A percentile compares a stretch with the other conserved stretches of the same genome.
Conservation (phyloP, 2,113 vertebrate species). For the Catharus fuscescens region DNA sequence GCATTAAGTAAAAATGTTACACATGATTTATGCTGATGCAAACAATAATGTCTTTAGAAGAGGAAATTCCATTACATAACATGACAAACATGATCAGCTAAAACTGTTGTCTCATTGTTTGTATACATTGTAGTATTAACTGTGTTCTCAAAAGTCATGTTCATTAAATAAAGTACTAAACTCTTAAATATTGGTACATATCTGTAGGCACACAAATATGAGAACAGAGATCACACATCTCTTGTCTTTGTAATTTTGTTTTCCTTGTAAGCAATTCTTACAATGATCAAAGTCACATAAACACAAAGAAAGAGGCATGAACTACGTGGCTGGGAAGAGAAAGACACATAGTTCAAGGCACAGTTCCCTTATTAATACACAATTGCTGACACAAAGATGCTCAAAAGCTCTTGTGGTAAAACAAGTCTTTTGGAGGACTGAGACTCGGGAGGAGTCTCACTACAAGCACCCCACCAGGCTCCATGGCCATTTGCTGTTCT, state of each 20-base stretch:
- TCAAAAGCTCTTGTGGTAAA: accelerated
- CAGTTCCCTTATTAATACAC: neutral
- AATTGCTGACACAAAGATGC: neutral
- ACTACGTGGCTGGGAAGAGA: neutral
- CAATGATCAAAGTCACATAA: neutral
- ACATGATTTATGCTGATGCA: neutral
- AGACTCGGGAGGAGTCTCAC: neutral
- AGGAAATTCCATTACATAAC: neutral
- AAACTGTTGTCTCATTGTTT: neutral
- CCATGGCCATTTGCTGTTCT: neutral
- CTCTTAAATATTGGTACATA: neutral
- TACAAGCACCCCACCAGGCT: accelerated
- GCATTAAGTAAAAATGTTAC: neutral
- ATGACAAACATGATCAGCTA: neutral
- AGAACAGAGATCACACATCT: neutral
- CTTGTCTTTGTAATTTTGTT: neutral
- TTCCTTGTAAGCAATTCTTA: neutral
- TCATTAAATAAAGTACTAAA: neutral
- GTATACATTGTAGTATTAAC: neutral
- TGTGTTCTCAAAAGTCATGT: neutral
- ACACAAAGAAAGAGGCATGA: neutral
- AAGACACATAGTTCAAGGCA: neutral
- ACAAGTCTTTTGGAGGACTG: neutral
- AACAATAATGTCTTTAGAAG: neutral
- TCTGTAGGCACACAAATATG: neutral